These are phyloP conservation scores for Nomada hirtipes DNA, from an alignment of 2,888 invertebrate genomes.

Conservation along the genomic window DNA sequence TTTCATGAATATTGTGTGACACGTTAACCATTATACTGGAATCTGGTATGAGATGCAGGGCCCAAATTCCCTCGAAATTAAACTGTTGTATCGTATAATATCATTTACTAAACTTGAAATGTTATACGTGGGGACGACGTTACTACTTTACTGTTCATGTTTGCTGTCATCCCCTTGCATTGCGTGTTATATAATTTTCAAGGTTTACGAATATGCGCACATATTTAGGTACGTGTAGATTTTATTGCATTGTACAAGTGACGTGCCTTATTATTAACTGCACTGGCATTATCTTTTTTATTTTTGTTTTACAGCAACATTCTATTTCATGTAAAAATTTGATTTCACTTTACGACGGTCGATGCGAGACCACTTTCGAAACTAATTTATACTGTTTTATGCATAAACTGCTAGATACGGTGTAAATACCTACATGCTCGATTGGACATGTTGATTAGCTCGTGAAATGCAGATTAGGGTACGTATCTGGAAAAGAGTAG, in stretches of 20 bases:
- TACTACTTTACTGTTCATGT: conserved; percentile 11
- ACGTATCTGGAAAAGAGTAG: not conserved
- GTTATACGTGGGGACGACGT: not conserved
- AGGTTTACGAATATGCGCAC: not conserved
- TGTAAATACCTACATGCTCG: not conserved
- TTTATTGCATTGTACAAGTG: not conserved
- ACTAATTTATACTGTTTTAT: not conserved
- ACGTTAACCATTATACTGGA: too few species aligned
- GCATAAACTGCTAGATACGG: not conserved
- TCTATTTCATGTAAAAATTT: not conserved
- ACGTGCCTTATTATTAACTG: not conserved
- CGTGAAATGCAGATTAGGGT: not conserved
- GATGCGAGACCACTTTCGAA: not conserved
- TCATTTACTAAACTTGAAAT: conserved; percentile 6
- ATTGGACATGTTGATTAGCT: not conserved
- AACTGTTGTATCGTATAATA: too few species aligned
- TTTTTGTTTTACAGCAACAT: not conserved
- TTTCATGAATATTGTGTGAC: too few species aligned
- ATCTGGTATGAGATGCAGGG: too few species aligned
- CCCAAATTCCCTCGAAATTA: too few species aligned
- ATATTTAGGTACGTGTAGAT: not conserved
- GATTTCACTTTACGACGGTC: not conserved
- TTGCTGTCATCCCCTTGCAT: not conserved
- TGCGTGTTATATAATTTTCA: conserved; percentile 14
- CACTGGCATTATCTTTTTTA: not conserved